These are phyloP conservation scores for Drosophila imparisetae DNA, from an alignment of 2,888 invertebrate genomes.

Conservation along the genomic window DNA sequence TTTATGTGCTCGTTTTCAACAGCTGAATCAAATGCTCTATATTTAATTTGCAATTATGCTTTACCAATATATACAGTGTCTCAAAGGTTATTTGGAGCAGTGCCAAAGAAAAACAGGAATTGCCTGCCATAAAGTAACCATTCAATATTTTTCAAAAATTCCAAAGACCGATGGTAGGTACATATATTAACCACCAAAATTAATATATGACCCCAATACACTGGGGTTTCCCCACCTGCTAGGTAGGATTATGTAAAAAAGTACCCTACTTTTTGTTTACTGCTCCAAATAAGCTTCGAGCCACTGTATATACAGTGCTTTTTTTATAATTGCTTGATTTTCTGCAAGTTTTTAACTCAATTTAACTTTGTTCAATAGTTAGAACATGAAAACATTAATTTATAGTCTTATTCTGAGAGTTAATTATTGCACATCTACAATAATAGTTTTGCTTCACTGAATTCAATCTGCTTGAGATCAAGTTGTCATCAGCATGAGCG, in stretches of 20 bases:
- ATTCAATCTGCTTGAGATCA: conserved; percentile 25
- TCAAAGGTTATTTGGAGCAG: too few relatives aligned
- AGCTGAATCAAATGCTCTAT: background rate
- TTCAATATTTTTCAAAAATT: too few relatives aligned
- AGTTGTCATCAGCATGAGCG: conserved; percentile 24
- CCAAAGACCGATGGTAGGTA: too few relatives aligned
- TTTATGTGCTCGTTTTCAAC: background rate
- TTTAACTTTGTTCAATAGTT: background rate
- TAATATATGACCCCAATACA: too few relatives aligned
- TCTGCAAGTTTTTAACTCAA: background rate
- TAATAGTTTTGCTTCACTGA: conserved; percentile 18
- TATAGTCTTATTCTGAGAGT: conserved; percentile 4
- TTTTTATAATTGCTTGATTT: background rate
- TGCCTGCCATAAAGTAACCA: too few relatives aligned
- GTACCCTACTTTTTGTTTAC: too few relatives aligned
- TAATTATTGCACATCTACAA: conserved; percentile 5
- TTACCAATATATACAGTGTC: too few relatives aligned
- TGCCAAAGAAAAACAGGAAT: too few relatives aligned
- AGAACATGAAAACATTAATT: background rate
- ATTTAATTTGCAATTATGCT: background rate
- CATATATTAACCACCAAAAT: too few relatives aligned
- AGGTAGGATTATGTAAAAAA: too few relatives aligned
- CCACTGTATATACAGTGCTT: background rate
- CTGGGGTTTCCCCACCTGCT: too few relatives aligned
- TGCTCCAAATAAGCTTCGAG: too few relatives aligned